Evolutionary conservation across 2,113 vertebrate genomes (phyloP).

Genomic region (Trochalopteron elliotii): DNA sequence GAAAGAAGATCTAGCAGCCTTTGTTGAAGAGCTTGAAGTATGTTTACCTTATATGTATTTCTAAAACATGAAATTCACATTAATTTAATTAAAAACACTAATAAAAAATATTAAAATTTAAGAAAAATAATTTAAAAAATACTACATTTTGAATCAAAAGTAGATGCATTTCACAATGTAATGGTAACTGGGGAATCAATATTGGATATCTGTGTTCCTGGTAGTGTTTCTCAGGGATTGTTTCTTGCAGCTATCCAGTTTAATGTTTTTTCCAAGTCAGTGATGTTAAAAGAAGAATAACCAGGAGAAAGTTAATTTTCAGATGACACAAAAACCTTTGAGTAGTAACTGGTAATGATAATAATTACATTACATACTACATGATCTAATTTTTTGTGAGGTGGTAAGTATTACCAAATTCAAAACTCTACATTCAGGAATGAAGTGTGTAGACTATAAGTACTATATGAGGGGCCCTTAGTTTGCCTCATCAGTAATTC

Average conservation of each 20-base stretch:
- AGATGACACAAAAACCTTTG: background rate
- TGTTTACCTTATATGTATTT: slow-evolving; percentile 62
- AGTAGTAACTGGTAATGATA: background rate
- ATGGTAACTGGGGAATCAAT: background rate
- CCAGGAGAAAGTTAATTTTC: background rate
- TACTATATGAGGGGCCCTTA: background rate
- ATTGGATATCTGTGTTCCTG: background rate
- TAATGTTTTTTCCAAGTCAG: background rate
- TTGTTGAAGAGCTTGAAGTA: slow-evolving; percentile 94
- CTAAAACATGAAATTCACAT: background rate
- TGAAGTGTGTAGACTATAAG: background rate
- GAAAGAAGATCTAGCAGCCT: slow-evolving; percentile 95
- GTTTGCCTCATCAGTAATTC: background rate
- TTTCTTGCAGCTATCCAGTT: background rate
- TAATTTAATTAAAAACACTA: background rate
- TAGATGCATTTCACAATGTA: background rate
- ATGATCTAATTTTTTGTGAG: background rate
- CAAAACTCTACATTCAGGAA: background rate
- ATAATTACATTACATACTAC: background rate
- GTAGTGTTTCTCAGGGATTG: background rate
- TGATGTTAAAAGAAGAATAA: background rate
- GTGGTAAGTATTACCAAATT: background rate
- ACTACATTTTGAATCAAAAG: background rate
- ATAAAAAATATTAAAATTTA: background rate
- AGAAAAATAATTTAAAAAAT: background rate